These are phyloP conservation scores for Xerus rutilus DNA, from an alignment of 2,797 vertebrate genomes.

Conservation along the genomic window DNA sequence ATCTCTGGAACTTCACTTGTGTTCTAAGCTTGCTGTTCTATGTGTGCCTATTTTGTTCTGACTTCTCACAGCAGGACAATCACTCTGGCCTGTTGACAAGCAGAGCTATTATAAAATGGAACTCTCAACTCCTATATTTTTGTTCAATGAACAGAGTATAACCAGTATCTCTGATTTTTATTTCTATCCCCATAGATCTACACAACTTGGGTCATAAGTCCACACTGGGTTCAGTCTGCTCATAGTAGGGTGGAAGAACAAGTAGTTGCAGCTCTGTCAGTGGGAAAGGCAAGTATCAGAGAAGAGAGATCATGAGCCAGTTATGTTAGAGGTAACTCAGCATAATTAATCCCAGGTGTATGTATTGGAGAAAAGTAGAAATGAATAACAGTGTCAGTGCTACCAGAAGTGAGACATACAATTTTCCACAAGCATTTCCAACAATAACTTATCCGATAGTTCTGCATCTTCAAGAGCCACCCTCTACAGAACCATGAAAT, in stretches of 20 bases:
- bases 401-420: constrained; percentile 40
- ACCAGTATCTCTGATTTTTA: neutral
- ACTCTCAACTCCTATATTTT: neutral
- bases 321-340: neutral
- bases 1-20: neutral
- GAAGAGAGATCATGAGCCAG: neutral
- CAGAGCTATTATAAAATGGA: neutral
- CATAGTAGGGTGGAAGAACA: neutral
- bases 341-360: neutral
- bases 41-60: neutral
- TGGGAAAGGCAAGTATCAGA: neutral
- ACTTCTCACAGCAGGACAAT: neutral
- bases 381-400: neutral
- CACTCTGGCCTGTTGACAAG: neutral
- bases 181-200: neutral
- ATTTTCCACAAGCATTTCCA: constrained; percentile 64
- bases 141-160: neutral
- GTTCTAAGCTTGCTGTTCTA: neutral
- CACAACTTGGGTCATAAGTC: neutral
- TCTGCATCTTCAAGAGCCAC: neutral
- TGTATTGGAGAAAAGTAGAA: neutral
- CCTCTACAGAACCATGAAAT: neutral
- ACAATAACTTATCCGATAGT: neutral
- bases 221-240: neutral
- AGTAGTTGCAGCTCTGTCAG: neutral